Base-by-base conservation (phyloP, 2,888 invertebrate species). In the Smittia aterrima region DNA sequence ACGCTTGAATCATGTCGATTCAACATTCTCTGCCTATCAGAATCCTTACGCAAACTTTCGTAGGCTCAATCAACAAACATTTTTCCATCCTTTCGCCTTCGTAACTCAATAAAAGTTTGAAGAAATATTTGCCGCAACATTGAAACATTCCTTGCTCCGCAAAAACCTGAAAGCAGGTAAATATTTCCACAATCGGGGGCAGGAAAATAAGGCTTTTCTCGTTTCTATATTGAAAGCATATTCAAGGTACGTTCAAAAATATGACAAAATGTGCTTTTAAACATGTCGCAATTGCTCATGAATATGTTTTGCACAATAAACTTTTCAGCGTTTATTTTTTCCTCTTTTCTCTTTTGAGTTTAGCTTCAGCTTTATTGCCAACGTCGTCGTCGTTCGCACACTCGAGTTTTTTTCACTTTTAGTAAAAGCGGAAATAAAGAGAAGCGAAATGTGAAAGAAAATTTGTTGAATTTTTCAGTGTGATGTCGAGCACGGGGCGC, bases 401-500 rank as follows among this genome's bases (percentile, higher is more conserved):
- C 32, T 32, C 32, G 32, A 32, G 32, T 9, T 32, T 32, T 32
- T 32, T 32, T 32, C 32, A 32, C 4, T 32, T 32, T 32, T 47
- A 6, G 11, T 4, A 18, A 7, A 20, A 20, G 58, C 58, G 18
- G 20, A 58, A 20, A 58, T 18, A 20, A 20, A n/a, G 22, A 4
- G 4, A 18, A 58, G 11, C 1, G 6, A 22, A 58, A 58, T 58
- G 20, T 22, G 58, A 22, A 47, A 58, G 22, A 18, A 18, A 16
- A 58, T 58, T 58, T 58, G 58, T 58, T 58, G 58, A 58, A 58
- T 58, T 18, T 58, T 58, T 58, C 47, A 47, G 47, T 16, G 11
- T 6, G 32, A 47, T 11, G 16, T 47, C 2, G 47, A 16, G 47
- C n/a, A n/a, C 3, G 47, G n/a, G 47, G 47, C 47, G 47, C 47